phyloP scores from a whole-genome alignment of 1,140 invertebrate genomes.

The Hyphantria cunea region DNA sequence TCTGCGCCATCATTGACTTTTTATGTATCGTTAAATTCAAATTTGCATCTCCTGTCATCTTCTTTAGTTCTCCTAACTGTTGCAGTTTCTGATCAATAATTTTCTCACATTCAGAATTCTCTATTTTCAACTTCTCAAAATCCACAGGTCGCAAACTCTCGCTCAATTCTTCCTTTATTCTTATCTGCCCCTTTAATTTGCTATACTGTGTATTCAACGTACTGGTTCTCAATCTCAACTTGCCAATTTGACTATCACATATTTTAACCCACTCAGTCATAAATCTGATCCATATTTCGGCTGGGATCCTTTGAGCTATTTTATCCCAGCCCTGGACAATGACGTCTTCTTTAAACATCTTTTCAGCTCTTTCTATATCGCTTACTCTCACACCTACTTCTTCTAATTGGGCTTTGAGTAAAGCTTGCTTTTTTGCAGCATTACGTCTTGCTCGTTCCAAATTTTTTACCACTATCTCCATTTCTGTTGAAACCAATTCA shows the following conservation, averaged over 20 bases:
- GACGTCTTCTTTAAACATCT: constrained; percentile 70
- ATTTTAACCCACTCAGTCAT: constrained; percentile 80
- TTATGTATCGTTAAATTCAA: constrained; percentile 77
- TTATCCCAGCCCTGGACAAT: constrained; percentile 72
- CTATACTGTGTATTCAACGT: constrained; percentile 78
- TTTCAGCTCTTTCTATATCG: constrained; percentile 63
- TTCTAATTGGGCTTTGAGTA: constrained; percentile 75
- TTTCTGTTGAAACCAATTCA: constrained; percentile 73
- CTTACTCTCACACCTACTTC: constrained; percentile 74
- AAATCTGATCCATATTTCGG: constrained; percentile 80
- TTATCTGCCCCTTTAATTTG: constrained; percentile 75
- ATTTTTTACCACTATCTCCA: constrained; percentile 66
- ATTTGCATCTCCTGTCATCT: constrained; percentile 77
- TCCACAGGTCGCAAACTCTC: constrained; percentile 79
- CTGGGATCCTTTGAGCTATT: constrained; percentile 79
- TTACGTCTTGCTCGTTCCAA: constrained; percentile 52
- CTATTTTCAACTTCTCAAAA: constrained; percentile 82
- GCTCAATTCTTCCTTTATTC: constrained; percentile 74
- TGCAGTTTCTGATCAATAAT: constrained; percentile 75
- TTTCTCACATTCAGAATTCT: constrained; percentile 73
- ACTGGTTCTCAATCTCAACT: constrained; percentile 76
- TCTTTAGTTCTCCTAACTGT: constrained; percentile 77
- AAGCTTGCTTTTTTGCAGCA: constrained; percentile 56
- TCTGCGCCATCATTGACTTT: constrained; percentile 72
- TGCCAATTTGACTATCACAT: constrained; percentile 73